Percentiles rank a stretch among this genome's conserved stretches.
phyloP scores from a whole-genome alignment of 2,797 vertebrate species.

The Thamnophis elegans region DNA sequence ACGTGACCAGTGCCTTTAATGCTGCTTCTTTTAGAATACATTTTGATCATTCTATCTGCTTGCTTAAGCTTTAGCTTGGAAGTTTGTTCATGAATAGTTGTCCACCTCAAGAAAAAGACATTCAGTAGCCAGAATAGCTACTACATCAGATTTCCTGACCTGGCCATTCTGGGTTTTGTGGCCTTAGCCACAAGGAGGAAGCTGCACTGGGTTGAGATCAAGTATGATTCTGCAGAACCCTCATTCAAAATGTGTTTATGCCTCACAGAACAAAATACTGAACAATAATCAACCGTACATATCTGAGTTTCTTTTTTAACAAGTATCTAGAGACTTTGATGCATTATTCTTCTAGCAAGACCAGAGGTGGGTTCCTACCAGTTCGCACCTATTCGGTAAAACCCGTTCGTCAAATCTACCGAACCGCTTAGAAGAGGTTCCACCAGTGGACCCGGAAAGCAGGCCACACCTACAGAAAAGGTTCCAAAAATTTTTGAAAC shows the following conservation, averaged over 20 bases:
- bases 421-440: too few species aligned
- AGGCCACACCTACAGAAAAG: too few species aligned
- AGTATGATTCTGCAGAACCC: too few species aligned
- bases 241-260: not conserved
- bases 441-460: too few species aligned
- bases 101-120: not conserved
- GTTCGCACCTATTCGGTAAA: too few species aligned
- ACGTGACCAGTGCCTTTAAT: not conserved
- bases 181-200: not conserved
- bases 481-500: too few species aligned
- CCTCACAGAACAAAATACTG: not conserved
- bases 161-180: not conserved
- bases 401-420: too few species aligned
- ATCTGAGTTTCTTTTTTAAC: not conserved
- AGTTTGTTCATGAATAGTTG: not conserved
- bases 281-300: not conserved
- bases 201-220: not conserved
- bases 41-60: not conserved
- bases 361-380: too few species aligned
- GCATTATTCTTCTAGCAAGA: not conserved
- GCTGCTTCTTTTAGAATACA: not conserved
- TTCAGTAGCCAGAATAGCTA: not conserved
- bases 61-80: not conserved
- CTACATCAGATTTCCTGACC: not conserved
- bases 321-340: not conserved